Base-by-base conservation (phyloP, 2,888 invertebrate genomes). In the Agonopterix arenella region DNA sequence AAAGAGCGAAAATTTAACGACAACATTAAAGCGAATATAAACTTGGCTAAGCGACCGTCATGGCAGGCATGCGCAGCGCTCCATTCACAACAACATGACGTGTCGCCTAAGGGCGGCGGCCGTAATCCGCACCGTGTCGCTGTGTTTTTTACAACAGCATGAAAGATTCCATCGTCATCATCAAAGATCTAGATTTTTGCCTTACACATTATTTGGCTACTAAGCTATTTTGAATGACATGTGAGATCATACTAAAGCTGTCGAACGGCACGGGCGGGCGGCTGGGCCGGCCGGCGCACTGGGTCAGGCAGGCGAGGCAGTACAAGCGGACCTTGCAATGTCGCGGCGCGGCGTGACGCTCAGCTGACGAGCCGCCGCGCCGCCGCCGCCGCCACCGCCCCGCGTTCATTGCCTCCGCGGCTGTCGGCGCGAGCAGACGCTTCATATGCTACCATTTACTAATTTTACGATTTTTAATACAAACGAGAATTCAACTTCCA, bases 331-430 rank as follows among this genome's bases (percentile, higher is more conserved):
- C 89, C 90, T 90, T 90, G 90, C 90, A 90, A 90, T 90, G 90
- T 89, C 90, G 89, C 90, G 88, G 83, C 38, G 46, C 84, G 82
- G 46, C 84, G 82, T 88, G 88, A 85, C 88, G 89, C 88, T 89
- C 88, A 89, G 89, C 89, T 89, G 89, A 89, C 80, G 80, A 73
- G 76, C 76, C 75, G 75, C 80, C 77, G 28, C 70, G 76, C 75
- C 79, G 58, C 65, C 68, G 64, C 71, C 84, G 84, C 84, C 80
- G 59, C 64, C 18, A 7, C 70, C 78, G 80, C 81, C 62, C 66
- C 62, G 76, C 92, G 92, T 92, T 92, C 92, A 92, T 91, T 91
- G 91, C 90, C 90, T 91, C 88, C 90, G 91, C 90, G 92, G 92
- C 92, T 78, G 84, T 85, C 85, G 85, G 75, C 73, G 83, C 69